Conservation (phyloP, 1,140 invertebrate species). For the Arctopsyche grandis region DNA sequence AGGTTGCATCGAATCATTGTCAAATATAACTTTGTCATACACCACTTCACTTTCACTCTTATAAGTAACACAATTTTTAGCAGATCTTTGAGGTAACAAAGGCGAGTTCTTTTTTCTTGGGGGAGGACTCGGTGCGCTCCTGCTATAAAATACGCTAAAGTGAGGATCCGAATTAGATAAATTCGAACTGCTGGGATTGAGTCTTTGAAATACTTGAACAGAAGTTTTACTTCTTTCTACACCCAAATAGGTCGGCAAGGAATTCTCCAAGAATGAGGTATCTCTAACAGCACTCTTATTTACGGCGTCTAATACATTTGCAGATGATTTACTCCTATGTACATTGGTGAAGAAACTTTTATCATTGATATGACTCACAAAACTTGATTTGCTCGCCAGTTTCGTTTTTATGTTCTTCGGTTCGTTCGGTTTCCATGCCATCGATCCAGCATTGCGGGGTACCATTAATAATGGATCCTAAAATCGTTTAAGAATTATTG, state of each 20-base stretch:
- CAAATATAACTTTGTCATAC: slow-evolving; percentile 29
- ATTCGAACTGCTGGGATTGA: slow-evolving; percentile 56
- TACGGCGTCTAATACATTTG: slow-evolving; percentile 38
- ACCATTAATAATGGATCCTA: slow-evolving; percentile 72
- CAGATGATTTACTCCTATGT: slow-evolving; percentile 50
- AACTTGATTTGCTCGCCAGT: slow-evolving; percentile 12
- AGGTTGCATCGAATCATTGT: slow-evolving; percentile 19
- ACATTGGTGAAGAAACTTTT: slow-evolving; percentile 35
- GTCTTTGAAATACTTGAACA: slow-evolving; percentile 56
- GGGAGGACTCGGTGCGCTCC: slow-evolving; percentile 63
- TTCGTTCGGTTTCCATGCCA: slow-evolving; percentile 62
- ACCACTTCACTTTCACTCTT: slow-evolving; percentile 27
- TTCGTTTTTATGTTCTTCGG: not conserved
- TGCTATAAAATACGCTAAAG: slow-evolving; percentile 55
- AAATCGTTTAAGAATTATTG: too few species aligned
- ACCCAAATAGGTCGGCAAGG: slow-evolving; percentile 52
- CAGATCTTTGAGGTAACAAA: slow-evolving; percentile 49
- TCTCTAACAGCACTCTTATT: slow-evolving; percentile 6
- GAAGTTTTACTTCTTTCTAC: slow-evolving; percentile 65
- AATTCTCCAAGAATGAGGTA: slow-evolving; percentile 37
- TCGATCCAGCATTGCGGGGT: slow-evolving; percentile 71
- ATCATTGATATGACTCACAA: slow-evolving; percentile 41
- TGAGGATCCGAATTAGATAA: slow-evolving; percentile 10
- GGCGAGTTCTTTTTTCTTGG: slow-evolving; percentile 62
- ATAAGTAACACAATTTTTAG: slow-evolving; percentile 9